Percentiles rank a stretch among this genome's conserved stretches.
Conservation (phyloP, 2,113 vertebrate genomes). For the Naja naja region DNA sequence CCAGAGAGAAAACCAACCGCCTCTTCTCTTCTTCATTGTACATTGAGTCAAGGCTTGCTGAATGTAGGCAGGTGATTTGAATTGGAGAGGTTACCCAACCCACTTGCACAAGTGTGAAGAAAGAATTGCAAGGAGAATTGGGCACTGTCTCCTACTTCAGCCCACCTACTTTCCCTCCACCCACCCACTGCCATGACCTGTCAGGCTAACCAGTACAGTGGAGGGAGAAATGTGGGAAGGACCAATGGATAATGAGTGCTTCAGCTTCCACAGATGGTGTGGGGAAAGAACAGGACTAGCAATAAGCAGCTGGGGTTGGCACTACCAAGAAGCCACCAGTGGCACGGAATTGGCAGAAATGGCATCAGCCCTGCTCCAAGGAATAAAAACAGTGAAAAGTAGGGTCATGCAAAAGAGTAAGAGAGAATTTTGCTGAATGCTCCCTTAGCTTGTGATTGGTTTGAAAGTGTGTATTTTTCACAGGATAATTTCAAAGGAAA, state of each 20-base stretch:
- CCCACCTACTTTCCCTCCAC: background rate
- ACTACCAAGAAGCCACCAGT: background rate
- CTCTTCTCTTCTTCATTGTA: background rate
- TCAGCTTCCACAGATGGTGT: background rate
- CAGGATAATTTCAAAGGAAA: background rate
- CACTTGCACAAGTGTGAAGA: background rate
- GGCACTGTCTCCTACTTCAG: background rate
- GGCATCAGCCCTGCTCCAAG: background rate
- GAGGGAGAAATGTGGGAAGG: background rate
- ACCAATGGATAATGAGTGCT: background rate
- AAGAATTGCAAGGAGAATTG: background rate
- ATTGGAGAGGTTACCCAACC: background rate
- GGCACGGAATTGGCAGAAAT: background rate
- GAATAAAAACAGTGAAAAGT: background rate
- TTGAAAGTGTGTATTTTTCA: constrained; percentile 22
- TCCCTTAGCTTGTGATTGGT: constrained; percentile 27
- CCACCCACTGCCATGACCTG: background rate
- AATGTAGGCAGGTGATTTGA: background rate
- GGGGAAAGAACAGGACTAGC: background rate
- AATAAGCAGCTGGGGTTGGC: background rate
- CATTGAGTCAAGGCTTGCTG: background rate
- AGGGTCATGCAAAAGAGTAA: background rate
- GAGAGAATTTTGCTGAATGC: background rate
- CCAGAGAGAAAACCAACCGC: background rate
- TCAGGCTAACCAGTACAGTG: background rate